These are phyloP conservation scores for Salticus scenicus DNA, from an alignment of 2,888 invertebrate genomes.

Conservation along the genomic window DNA sequence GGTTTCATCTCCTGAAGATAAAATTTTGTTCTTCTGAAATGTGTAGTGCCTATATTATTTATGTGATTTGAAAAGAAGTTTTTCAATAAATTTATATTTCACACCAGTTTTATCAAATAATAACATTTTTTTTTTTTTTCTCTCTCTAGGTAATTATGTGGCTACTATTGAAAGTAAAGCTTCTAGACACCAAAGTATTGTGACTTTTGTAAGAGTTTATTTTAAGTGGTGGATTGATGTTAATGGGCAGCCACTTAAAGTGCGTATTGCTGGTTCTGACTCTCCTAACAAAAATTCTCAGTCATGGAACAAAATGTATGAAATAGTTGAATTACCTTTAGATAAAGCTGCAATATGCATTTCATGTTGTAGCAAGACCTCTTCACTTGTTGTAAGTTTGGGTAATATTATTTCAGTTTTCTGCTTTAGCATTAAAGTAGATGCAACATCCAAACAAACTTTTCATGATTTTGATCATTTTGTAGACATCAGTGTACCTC, in stretches of 20 bases:
- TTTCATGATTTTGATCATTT: slow-evolving; percentile 84
- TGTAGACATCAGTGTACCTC: slow-evolving; percentile 81
- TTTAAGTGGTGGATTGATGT: slow-evolving; percentile 82
- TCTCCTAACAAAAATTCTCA: slow-evolving; percentile 81
- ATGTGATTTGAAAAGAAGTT: no score
- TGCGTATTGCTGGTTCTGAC: slow-evolving; percentile 84
- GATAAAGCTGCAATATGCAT: slow-evolving; percentile 78
- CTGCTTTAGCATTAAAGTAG: slow-evolving; percentile 81
- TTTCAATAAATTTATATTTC: no score
- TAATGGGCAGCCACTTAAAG: slow-evolving; percentile 79
- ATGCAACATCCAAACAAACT: slow-evolving; percentile 82
- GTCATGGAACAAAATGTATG: slow-evolving; percentile 79
- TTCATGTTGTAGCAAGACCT: slow-evolving; percentile 74
- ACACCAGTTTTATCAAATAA: no score
- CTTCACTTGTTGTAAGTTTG: slow-evolving; percentile 77
- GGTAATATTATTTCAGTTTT: slow-evolving; percentile 79
- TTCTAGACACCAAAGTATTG: slow-evolving; percentile 75
- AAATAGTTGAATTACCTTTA: slow-evolving; percentile 85
- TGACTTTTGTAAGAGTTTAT: slow-evolving; percentile 82
- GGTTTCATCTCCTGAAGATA: no score
- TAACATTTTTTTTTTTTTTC: slow-evolving; percentile 35
- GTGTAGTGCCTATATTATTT: no score
- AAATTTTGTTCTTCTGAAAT: no score
- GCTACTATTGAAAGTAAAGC: slow-evolving; percentile 81
- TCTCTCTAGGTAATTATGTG: slow-evolving; percentile 80